A percentile compares a stretch with the other conserved stretches of the same genome.
Evolutionary conservation across 1,140 invertebrate species (phyloP).

Genomic region (Linepithema humile): DNA sequence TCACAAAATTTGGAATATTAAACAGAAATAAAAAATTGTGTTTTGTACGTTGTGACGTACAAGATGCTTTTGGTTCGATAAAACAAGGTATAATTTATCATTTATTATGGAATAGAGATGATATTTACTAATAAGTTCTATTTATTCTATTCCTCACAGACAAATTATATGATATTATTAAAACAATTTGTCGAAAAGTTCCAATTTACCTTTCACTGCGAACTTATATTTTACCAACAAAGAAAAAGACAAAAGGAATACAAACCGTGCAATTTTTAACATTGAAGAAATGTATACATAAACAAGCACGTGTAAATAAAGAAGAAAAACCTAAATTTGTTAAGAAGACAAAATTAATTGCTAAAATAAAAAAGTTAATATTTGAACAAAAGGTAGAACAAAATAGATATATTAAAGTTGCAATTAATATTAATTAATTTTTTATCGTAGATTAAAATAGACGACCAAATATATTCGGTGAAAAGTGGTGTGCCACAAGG

Average conservation of each 20-base stretch:
- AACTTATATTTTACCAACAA: not conserved
- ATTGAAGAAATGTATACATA: not conserved
- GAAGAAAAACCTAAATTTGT: not conserved
- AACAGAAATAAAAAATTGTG: not conserved
- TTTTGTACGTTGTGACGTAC: slow-evolving; percentile 13
- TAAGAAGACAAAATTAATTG: not conserved
- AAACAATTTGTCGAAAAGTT: not conserved
- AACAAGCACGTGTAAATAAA: not conserved
- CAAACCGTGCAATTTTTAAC: slow-evolving; percentile 12
- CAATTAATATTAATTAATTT: not conserved
- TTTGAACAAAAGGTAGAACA: slow-evolving; percentile 38
- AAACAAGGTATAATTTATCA: slow-evolving; percentile 28
- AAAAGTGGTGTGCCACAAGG: slow-evolving; percentile 35
- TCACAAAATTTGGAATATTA: not conserved
- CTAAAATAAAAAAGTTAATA: slow-evolving; percentile 24
- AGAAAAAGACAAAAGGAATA: not conserved
- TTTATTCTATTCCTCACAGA: slow-evolving; percentile 9
- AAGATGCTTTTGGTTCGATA: slow-evolving; percentile 44
- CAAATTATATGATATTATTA: slow-evolving; percentile 29
- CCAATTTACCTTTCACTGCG: not conserved
- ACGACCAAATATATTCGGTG: slow-evolving; percentile 20
- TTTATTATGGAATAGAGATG: not conserved
- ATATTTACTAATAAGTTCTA: not conserved
- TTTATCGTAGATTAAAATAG: slow-evolving; percentile 3
- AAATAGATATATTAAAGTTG: not conserved